Evolutionary conservation across 1,140 invertebrate species (phyloP), one percentile per base, ranked within the genome.

Genomic region (Dreissena polymorpha): DNA sequence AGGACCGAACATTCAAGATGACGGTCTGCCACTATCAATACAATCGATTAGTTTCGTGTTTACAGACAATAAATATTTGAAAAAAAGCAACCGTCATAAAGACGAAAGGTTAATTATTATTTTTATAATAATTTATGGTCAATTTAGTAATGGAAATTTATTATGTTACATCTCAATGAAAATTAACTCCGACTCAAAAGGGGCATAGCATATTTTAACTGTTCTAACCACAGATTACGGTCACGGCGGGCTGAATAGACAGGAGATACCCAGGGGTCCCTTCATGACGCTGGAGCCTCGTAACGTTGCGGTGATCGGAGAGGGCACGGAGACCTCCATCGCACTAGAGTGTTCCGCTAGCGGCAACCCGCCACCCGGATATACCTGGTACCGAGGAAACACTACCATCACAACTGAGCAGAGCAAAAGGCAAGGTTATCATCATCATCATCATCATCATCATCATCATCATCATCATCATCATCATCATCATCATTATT

Each of bases 311-410:
- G 69, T 88, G 23, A 68, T 85, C 14, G 73, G 75, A 0, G 60
- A 69, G 10, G 50, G 68, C 8, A 69, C 65, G 50, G 80, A 74
- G 55, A 85, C 74, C 64, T 60, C 57, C 57, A 72, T 92, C 7
- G 68, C 18, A 39, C 16, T 83, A 10, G 87, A 95, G 86, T 99
- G 97, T 93, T 93, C 97, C 73, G 97, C 98, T 78, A 96, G 95
- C 74, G 98, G 97, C 2, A 98, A 96, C 93, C 98, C 98, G 6
- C 95, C 96, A 18, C 97, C 98, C 0, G 96, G 95, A 13, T 99
- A 99, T 91, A 95, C 96, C 90, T 99, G 97, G 98, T 98, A 95
- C 89, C 71, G 79, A 63, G 69, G 18, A 29, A 49, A 77, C 51
- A n/a, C 25, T 16, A 18, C 23, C 10, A 60, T 78, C 39, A 70